Evolutionary conservation across 2,888 invertebrate species (phyloP).

Genomic region (Pristionchus arcanus): DNA sequence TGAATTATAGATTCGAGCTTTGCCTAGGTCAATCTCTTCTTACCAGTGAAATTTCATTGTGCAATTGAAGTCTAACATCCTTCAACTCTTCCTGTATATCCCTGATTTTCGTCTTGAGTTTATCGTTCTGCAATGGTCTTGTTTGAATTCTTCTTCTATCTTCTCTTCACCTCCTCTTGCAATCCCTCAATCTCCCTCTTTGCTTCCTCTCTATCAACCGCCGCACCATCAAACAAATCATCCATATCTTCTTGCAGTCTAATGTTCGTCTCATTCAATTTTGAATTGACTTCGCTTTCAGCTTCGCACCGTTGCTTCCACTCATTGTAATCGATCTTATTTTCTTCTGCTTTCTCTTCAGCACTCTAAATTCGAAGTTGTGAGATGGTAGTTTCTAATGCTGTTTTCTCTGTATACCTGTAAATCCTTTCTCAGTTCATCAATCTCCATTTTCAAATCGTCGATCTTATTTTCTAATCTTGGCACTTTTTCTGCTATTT

Average conservation of each 20-base stretch:
- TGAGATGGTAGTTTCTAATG: no score
- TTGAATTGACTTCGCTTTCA: neutral
- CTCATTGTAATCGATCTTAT: slow-evolving; percentile 32
- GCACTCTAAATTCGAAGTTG: no score
- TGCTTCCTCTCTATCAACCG: neutral
- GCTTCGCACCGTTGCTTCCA: slow-evolving; percentile 19
- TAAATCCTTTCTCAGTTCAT: neutral
- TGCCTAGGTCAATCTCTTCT: slow-evolving; percentile 3
- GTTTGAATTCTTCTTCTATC: neutral
- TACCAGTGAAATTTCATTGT: neutral
- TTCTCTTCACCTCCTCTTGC: neutral
- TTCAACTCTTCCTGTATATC: neutral
- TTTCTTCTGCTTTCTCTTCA: neutral
- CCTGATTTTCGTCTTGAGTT: neutral
- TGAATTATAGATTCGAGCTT: no score
- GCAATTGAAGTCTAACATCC: no score
- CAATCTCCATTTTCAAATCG: neutral
- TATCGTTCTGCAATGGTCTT: neutral
- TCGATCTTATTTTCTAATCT: neutral
- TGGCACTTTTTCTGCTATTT: neutral
- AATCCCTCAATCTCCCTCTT: neutral
- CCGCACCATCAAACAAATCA: neutral
- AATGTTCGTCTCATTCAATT: neutral
- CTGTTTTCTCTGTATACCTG: neutral
- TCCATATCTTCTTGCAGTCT: neutral